Evolutionary conservation across 2,888 invertebrate genomes (phyloP).

Genomic region (Acholoe squamosa): DNA sequence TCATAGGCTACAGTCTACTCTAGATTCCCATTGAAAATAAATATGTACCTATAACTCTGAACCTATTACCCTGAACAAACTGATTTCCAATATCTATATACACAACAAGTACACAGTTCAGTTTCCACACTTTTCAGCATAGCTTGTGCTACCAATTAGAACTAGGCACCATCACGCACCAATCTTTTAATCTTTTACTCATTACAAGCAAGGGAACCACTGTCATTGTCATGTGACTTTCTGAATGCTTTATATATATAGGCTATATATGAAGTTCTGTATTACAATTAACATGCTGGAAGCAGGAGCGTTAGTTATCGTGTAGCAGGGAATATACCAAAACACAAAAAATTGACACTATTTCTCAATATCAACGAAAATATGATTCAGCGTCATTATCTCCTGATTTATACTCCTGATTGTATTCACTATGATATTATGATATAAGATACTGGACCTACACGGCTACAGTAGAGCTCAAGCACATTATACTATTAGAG

Average conservation of each 20-base stretch:
- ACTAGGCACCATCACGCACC: background rate
- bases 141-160: background rate
- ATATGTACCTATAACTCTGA: slow-evolving; percentile 5
- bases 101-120: background rate
- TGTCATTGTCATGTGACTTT: too few relatives aligned
- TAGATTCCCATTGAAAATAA: background rate
- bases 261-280: too few relatives aligned
- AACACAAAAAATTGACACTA: background rate
- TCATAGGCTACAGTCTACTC: background rate
- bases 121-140: background rate
- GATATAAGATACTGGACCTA: background rate
- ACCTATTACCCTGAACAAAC: background rate
- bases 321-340: background rate
- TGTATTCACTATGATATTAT: background rate
- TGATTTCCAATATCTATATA: background rate
- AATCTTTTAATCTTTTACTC: background rate
- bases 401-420: background rate
- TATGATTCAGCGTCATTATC: background rate
- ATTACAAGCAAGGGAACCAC: background rate
- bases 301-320: slow-evolving; percentile 27
- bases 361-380: background rate
- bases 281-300: background rate
- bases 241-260: too few relatives aligned
- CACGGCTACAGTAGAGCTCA: slow-evolving; percentile 15
- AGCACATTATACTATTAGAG: background rate